These are phyloP conservation scores for Propithecus perrieri DNA, from an alignment of 2,797 vertebrate genomes.

Conservation along the genomic window DNA sequence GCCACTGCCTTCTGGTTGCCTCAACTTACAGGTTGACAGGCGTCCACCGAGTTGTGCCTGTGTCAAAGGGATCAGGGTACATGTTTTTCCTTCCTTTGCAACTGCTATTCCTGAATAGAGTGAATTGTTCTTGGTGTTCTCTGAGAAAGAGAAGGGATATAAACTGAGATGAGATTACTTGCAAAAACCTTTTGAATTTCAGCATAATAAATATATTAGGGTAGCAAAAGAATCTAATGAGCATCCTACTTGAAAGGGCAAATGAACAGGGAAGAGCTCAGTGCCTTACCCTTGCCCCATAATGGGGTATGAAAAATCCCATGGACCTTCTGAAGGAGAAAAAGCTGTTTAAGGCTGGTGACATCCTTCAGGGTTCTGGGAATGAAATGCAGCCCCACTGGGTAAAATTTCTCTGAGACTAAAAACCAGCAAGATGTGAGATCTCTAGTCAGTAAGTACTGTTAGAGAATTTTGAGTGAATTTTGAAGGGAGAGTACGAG, in stretches of 20 bases:
- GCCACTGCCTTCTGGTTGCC: too few species aligned
- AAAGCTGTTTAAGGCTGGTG: neutral
- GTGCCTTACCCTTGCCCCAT: neutral
- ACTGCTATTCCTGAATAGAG: neutral
- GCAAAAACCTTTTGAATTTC: neutral
- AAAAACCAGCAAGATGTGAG: neutral
- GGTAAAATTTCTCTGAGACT: neutral
- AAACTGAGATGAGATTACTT: neutral
- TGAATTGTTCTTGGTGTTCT: neutral
- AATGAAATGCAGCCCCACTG: neutral
- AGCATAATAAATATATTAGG: neutral
- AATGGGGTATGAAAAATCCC: neutral
- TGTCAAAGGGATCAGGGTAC: accelerated
- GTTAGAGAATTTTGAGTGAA: neutral
- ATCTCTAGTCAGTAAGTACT: neutral
- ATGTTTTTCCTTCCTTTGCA: neutral
- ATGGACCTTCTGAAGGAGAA: neutral
- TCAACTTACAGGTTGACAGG: neutral
- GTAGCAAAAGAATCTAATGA: neutral
- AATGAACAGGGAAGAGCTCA: neutral
- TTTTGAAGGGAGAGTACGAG: neutral
- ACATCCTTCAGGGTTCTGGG: neutral
- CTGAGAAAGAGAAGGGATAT: neutral
- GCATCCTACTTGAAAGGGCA: neutral
- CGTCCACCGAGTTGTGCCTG: neutral